Evolutionary conservation across 2,888 invertebrate species (phyloP).

Genomic region (Pammene fasciana): DNA sequence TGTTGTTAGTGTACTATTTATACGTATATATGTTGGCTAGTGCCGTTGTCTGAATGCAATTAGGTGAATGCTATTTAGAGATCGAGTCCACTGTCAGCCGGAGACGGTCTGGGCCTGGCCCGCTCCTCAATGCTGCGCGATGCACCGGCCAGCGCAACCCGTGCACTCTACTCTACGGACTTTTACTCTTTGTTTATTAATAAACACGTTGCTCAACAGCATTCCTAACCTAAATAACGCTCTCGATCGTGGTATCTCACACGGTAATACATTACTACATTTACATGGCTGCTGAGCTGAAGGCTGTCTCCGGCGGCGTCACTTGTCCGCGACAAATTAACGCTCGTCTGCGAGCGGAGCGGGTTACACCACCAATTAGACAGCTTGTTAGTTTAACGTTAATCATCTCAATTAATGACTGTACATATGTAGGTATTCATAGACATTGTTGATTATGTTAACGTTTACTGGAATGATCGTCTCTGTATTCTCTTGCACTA

Average conservation of each 20-base stretch:
- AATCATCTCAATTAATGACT: slow-evolving; percentile 54
- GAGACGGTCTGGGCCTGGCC: slow-evolving; percentile 64
- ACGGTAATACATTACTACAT: slow-evolving; percentile 18
- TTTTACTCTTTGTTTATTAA: slow-evolving; percentile 33
- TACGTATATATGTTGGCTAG: slow-evolving; percentile 70
- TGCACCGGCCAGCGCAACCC: slow-evolving; percentile 14
- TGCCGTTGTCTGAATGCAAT: slow-evolving; percentile 78
- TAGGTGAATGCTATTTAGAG: slow-evolving; percentile 81
- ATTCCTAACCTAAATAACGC: slow-evolving; percentile 36
- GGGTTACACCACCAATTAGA: slow-evolving; percentile 66
- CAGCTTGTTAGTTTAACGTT: slow-evolving; percentile 68
- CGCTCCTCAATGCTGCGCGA: slow-evolving; percentile 40
- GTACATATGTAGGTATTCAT: slow-evolving; percentile 47
- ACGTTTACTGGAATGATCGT: slow-evolving; percentile 70
- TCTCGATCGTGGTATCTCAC: slow-evolving; percentile 22
- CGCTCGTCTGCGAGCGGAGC: slow-evolving; percentile 55
- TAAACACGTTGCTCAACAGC: slow-evolving; percentile 33
- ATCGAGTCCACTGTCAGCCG: slow-evolving; percentile 71
- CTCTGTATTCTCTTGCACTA: slow-evolving; percentile 67
- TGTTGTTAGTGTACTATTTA: slow-evolving; percentile 75
- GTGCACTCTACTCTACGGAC: slow-evolving; percentile 15
- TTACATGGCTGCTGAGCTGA: slow-evolving; percentile 42
- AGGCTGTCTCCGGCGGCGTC: slow-evolving; percentile 71
- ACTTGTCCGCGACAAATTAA: slow-evolving; percentile 39
- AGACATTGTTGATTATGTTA: slow-evolving; percentile 26